Percentiles rank a stretch among this genome's conserved stretches.
phyloP scores from a whole-genome alignment of 2,113 vertebrate species.

The Anarrhichthys ocellatus region DNA sequence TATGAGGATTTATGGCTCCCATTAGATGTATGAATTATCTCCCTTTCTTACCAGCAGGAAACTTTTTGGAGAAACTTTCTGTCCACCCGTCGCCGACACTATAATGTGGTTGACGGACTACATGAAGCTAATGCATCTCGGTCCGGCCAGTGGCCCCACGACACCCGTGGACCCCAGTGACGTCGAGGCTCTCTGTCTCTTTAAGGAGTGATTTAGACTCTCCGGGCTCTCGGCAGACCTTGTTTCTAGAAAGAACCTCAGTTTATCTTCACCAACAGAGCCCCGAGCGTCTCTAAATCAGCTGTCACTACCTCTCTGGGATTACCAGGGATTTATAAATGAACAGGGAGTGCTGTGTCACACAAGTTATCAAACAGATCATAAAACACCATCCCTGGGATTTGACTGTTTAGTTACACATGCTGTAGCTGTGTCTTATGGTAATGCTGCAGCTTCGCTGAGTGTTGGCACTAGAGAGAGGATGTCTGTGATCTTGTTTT shows the following conservation, averaged over 20 bases:
- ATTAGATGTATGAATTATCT: constrained; percentile 94
- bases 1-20: constrained; percentile 93
- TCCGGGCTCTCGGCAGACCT: constrained; percentile 80
- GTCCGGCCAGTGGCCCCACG: constrained; percentile 45
- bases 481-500: constrained; percentile 37
- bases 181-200: constrained; percentile 83
- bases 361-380: constrained; percentile 77
- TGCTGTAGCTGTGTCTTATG: constrained; percentile 58
- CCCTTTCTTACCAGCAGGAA: constrained; percentile 88
- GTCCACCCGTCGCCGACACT: constrained; percentile 67
- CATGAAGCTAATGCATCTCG: constrained; percentile 27
- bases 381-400: constrained; percentile 74
- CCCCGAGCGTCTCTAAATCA: constrained; percentile 72
- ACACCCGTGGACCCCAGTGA: constrained; percentile 63
- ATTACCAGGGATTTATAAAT: constrained; percentile 72
- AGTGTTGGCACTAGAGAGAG: constrained; percentile 24
- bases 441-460: constrained; percentile 40
- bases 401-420: constrained; percentile 71
- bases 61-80: constrained; percentile 86
- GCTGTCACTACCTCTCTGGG: constrained; percentile 70
- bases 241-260: constrained; percentile 58
- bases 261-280: constrained; percentile 68
- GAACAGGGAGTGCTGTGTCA: constrained; percentile 69
- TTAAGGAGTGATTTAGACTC: constrained; percentile 88
- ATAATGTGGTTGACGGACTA: not conserved